Conservation (phyloP, 2,797 vertebrate genomes). For the Rousettus madagascariensis region DNA sequence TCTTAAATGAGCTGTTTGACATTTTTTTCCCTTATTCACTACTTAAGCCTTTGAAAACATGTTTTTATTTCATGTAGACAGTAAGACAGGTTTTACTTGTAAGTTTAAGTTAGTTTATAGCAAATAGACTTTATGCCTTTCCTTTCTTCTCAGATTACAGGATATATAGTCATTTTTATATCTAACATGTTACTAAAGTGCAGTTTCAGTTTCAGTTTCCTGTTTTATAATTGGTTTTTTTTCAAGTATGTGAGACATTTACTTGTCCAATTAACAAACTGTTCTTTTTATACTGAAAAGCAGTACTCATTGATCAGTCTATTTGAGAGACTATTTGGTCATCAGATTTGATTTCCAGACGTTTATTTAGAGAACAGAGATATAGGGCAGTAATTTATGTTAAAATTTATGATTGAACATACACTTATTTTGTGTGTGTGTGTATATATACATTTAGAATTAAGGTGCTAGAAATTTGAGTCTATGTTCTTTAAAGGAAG, state of each 20-base stretch:
- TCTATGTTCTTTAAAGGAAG: neutral
- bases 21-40: neutral
- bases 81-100: conserved; percentile 51
- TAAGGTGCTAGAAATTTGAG: conserved; percentile 10
- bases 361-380: conserved; percentile 30
- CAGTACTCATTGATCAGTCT: conserved; percentile 16
- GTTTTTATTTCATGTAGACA: conserved; percentile 22
- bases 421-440: rapidly evolving
- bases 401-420: neutral
- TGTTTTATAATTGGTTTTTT: conserved; percentile 40
- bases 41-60: conserved; percentile 52
- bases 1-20: conserved; percentile 14
- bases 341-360: neutral
- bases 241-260: conserved; percentile 29
- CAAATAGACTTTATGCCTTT: conserved; percentile 38
- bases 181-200: conserved; percentile 51
- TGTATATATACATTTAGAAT: neutral
- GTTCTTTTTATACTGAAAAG: conserved; percentile 19
- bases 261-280: conserved; percentile 4
- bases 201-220: conserved; percentile 27
- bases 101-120: conserved; percentile 49
- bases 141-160: conserved; percentile 51
- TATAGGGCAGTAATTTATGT: neutral
- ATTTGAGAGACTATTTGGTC: conserved; percentile 34
- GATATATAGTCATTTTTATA: conserved; percentile 30